phyloP scores from a whole-genome alignment of 2,113 vertebrate species.

The Nothocercus julius region DNA sequence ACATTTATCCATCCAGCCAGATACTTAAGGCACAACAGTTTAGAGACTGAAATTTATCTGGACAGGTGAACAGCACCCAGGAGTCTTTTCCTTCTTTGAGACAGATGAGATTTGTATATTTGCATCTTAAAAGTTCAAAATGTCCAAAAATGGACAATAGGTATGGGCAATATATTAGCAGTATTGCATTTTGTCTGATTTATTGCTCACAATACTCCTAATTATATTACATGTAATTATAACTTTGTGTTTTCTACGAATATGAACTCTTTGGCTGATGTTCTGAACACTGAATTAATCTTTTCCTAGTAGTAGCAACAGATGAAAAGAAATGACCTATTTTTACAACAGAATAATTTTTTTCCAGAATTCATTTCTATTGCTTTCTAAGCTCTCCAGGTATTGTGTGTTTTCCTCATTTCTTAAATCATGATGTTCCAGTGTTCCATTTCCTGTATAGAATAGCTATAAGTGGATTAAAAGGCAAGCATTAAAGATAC shows the following conservation, averaged over 20 bases:
- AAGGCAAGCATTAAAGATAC: not conserved
- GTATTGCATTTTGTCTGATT: not conserved
- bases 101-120: not conserved
- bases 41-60: not conserved
- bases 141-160: too few species aligned
- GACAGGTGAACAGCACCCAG: not conserved
- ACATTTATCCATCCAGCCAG: not conserved
- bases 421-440: slow-evolving; percentile 18
- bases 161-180: not conserved
- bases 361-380: not conserved
- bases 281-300: not conserved
- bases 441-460: not conserved
- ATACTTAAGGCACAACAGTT: not conserved
- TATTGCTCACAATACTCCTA: not conserved
- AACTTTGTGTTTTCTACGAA: not conserved
- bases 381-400: not conserved
- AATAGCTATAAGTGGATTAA: slow-evolving; percentile 5
- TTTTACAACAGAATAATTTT: not conserved
- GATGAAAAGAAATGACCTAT: slow-evolving; percentile 6
- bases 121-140: not conserved
- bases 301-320: not conserved
- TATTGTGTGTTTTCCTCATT: not conserved
- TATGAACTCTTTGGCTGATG: not conserved
- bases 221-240: not conserved
- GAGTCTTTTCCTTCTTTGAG: not conserved